Percentiles rank a stretch among this genome's conserved stretches.
Evolutionary conservation across 2,113 vertebrate species (phyloP).

Genomic region (Grammomys dolichurus): DNA sequence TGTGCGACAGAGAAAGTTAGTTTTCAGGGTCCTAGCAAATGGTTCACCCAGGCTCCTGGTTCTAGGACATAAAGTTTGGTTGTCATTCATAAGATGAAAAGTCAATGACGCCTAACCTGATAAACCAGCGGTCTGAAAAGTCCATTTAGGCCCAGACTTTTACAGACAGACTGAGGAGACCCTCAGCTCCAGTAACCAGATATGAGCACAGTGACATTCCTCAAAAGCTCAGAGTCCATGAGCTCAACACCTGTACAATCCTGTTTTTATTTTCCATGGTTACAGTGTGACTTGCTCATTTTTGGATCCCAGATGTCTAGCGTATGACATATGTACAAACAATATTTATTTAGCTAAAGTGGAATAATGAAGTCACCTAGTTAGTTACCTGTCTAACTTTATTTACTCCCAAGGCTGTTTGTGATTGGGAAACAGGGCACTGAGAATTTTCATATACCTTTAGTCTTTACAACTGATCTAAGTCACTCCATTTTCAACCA

Average conservation of each 20-base stretch:
- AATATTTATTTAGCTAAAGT: conserved; percentile 28
- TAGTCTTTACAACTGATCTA: conserved; percentile 2
- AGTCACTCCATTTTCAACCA: conserved; percentile 27
- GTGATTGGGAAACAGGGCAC: background rate
- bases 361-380: background rate
- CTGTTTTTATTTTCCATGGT: conserved; percentile 49
- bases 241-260: background rate
- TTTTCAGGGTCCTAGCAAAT: conserved; percentile 78
- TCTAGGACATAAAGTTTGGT: conserved; percentile 65
- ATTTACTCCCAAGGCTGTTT: background rate
- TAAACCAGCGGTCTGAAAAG: conserved; percentile 55
- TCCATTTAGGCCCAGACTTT: background rate
- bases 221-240: conserved; percentile 22
- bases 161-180: background rate
- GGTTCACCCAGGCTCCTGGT: conserved; percentile 67
- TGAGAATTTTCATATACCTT: background rate
- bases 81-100: conserved; percentile 73
- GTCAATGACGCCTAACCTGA: conserved; percentile 58
- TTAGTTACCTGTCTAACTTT: background rate
- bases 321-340: background rate
- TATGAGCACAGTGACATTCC: background rate
- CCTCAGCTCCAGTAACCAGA: background rate
- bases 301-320: conserved; percentile 22
- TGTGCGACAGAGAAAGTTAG: conserved; percentile 87
- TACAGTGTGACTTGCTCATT: background rate